A percentile compares a stretch with the other conserved stretches of the same genome.
These are phyloP conservation scores for Thecocarcelia acutangulata DNA, from an alignment of 2,888 invertebrate genomes.

Conservation along the genomic window DNA sequence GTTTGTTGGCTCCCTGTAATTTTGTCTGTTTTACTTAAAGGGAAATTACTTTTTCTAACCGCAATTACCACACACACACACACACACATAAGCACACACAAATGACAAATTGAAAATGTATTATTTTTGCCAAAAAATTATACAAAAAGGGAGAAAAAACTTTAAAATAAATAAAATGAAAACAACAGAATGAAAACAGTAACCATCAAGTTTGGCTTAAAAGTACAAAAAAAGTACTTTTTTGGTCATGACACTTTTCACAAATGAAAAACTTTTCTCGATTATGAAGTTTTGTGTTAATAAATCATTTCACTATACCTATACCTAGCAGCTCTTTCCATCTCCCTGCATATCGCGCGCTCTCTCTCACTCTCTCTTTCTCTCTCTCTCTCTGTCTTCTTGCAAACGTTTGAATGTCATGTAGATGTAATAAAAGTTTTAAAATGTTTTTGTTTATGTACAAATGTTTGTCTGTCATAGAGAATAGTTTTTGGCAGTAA, in stretches of 20 bases:
- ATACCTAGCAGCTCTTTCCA: background rate
- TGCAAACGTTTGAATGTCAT: background rate
- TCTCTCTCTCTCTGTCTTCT: too few relatives aligned
- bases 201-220: background rate
- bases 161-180: slow-evolving; percentile 4
- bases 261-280: slow-evolving; percentile 37
- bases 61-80: slow-evolving; percentile 30
- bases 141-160: background rate
- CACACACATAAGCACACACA: slow-evolving; percentile 2
- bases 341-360: too few relatives aligned
- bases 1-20: background rate
- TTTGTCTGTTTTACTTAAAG: background rate
- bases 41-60: slow-evolving; percentile 38
- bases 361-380: background rate
- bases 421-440: slow-evolving; percentile 12
- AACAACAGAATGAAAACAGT: background rate
- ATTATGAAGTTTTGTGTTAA: slow-evolving; percentile 36
- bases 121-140: slow-evolving; percentile 30
- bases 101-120: slow-evolving; percentile 55
- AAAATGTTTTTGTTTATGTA: background rate
- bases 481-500: slow-evolving; percentile 32
- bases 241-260: slow-evolving; percentile 39
- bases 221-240: background rate
- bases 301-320: slow-evolving; percentile 44
- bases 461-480: background rate